Evolutionary conservation across 2,797 vertebrate genomes (phyloP), one percentile per base, ranked within the genome.

Genomic region (Pteronotus mesoamericanus): DNA sequence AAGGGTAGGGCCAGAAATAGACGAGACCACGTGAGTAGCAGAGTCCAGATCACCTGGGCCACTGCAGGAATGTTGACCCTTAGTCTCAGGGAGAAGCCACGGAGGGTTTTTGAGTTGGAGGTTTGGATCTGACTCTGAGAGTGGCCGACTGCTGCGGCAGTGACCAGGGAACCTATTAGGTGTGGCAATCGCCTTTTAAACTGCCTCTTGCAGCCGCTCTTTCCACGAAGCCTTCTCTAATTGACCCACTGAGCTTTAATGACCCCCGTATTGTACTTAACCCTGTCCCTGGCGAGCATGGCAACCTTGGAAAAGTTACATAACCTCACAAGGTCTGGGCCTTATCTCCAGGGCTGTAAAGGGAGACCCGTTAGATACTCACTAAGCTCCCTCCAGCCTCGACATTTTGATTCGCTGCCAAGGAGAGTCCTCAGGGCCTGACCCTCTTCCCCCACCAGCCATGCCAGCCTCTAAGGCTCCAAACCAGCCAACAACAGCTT

Each of bases 261-360:
- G 61, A 87, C 57, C 83, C 86, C 39, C 95, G 87, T 64, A 94
- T 77, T 77, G 39, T 19, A 59, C 61, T 74, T 83, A 51, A 57
- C 24, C 79, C 64, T 15, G 1, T 68, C 71, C 68, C 44, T 11
- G 26, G 57, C 46, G 24, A 83, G 69, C 82, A 68, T 6, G 37
- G 74, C n/a, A 37, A 93, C 93, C 95, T 77, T 86, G 79, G 84
- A 64, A 64, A 72, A 83, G 59, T 94, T 96, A 89, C 10, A 55
- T 87, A 96, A 97, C 29, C 74, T 94, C 57, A 12, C 16, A 92
- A 79, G 59, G 80, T 69, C 82, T 71, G 55, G 66, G 94, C 82
- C 83, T 75, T 85, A 74, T 78, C 94, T 96, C 80, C 46, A 37
- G 39, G 22, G 34, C 44, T 46, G 12, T 42, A 79, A 48, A 66